phyloP scores from a whole-genome alignment of 37 sponge, comb jelly and placozoan genomes.

The Eunapius fragilis region DNA sequence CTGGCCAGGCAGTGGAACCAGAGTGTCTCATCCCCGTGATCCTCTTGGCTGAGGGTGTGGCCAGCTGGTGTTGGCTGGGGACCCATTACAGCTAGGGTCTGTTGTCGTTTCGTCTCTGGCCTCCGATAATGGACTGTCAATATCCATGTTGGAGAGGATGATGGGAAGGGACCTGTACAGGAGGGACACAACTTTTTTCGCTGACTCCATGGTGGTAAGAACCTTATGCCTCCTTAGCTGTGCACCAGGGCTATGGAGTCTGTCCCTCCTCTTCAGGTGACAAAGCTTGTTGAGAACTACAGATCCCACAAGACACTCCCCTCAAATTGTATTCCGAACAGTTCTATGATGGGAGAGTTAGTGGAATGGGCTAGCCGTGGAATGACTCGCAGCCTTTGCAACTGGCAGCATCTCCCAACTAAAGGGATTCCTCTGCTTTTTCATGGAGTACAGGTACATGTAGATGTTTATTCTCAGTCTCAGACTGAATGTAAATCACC shows the following conservation, averaged over 20 bases:
- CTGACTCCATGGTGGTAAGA: slow-evolving; percentile 60
- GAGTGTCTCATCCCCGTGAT: slow-evolving; percentile 64
- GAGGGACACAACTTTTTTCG: slow-evolving; percentile 42
- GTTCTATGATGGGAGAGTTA: slow-evolving; percentile 82
- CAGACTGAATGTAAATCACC: not conserved
- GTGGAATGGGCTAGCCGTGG: slow-evolving; percentile 42
- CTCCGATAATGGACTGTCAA: slow-evolving; percentile 38
- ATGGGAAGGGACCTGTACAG: slow-evolving; percentile 60
- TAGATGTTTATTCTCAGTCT: not conserved
- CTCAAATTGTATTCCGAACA: slow-evolving; percentile 63
- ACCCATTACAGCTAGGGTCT: slow-evolving; percentile 81
- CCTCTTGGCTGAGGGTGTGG: slow-evolving; percentile 44
- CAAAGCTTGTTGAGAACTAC: slow-evolving; percentile 79
- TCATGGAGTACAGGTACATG: slow-evolving; percentile 56
- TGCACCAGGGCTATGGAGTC: too few species aligned
- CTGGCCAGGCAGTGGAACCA: slow-evolving; percentile 86
- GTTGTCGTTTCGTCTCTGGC: slow-evolving; percentile 58
- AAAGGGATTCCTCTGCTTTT: slow-evolving; percentile 72
- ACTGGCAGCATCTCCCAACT: slow-evolving; percentile 60
- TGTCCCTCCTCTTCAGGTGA: slow-evolving; percentile 37
- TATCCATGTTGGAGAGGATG: slow-evolving; percentile 78
- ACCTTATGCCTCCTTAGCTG: too few species aligned
- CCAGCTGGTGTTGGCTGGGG: slow-evolving; percentile 79
- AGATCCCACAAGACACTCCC: slow-evolving; percentile 60
- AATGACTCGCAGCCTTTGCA: slow-evolving; percentile 18